Conservation (phyloP, 2,113 vertebrate species). For the Epinephelus lanceolatus region DNA sequence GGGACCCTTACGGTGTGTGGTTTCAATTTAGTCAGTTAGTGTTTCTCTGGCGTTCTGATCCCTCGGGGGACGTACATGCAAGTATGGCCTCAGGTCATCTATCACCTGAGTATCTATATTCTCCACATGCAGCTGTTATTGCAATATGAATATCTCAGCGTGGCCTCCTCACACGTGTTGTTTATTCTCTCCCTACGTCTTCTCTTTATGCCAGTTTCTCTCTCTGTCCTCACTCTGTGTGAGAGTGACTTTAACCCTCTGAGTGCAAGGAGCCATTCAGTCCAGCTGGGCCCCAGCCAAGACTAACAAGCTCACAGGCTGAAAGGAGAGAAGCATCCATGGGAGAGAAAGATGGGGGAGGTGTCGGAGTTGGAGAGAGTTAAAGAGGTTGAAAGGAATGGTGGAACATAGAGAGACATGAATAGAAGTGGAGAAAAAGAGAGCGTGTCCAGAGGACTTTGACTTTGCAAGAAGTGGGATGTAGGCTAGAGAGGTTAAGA, state of each 20-base stretch:
- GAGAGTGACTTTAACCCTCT: slow-evolving; percentile 57
- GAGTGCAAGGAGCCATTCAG: slow-evolving; percentile 35
- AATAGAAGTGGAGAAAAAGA: slow-evolving; percentile 7
- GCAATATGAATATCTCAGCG: neutral
- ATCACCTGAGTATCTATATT: neutral
- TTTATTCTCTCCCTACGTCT: neutral
- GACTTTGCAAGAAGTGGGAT: slow-evolving; percentile 4
- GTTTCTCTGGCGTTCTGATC: slow-evolving; percentile 1
- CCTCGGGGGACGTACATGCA: slow-evolving; percentile 6
- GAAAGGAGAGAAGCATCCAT: slow-evolving; percentile 46
- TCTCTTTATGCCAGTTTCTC: slow-evolving; percentile 8
- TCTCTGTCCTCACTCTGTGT: slow-evolving; percentile 26
- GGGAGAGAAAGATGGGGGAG: slow-evolving; percentile 32
- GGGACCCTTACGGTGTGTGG: neutral
- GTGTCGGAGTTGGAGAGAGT: slow-evolving; percentile 27
- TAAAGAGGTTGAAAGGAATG: slow-evolving; percentile 37
- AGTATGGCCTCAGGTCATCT: neutral
- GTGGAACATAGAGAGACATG: slow-evolving; percentile 6
- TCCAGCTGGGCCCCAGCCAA: slow-evolving; percentile 59
- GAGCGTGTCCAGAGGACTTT: neutral
- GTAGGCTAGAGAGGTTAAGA: slow-evolving; percentile 34
- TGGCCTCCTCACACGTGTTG: neutral
- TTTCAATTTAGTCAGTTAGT: neutral
- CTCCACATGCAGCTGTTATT: neutral
- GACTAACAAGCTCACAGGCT: slow-evolving; percentile 57